Evolutionary conservation across 1,140 invertebrate species (phyloP).

Genomic region (Hydropsyche tenuis): DNA sequence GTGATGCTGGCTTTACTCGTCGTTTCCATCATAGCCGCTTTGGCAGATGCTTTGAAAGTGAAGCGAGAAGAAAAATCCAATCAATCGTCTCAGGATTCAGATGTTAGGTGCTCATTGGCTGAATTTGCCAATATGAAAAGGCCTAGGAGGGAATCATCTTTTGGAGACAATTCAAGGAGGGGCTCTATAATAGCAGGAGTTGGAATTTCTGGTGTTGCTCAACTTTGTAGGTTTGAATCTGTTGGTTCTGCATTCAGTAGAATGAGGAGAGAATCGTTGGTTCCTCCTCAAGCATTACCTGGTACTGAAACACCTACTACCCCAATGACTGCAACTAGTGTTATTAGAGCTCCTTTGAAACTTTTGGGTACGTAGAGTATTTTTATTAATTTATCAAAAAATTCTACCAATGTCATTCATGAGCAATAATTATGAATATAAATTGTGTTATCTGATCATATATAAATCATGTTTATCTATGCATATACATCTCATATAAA

Average conservation of each 20-base stretch:
- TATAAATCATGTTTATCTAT: too few species aligned
- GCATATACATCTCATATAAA: not conserved
- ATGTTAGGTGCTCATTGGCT: constrained; percentile 36
- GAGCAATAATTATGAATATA: too few species aligned
- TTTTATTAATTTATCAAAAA: too few species aligned
- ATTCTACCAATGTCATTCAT: too few species aligned
- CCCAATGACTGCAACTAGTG: constrained; percentile 1
- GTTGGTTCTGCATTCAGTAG: constrained; percentile 40
- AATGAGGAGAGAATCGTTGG: constrained; percentile 42
- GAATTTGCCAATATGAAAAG: constrained; percentile 46
- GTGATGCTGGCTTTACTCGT: constrained; percentile 32
- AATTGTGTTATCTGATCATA: too few species aligned
- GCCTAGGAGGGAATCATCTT: constrained; percentile 41
- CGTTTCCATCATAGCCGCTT: constrained; percentile 24
- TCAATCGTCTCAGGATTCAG: constrained; percentile 5
- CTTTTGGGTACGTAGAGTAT: constrained; percentile 33
- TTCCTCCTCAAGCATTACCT: not conserved
- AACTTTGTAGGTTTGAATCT: constrained; percentile 38
- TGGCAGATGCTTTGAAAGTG: constrained; percentile 36
- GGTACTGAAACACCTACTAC: constrained; percentile 42
- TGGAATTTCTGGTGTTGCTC: not conserved
- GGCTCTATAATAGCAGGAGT: not conserved
- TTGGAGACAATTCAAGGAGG: not conserved
- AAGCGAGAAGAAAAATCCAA: constrained; percentile 27
- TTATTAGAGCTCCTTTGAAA: constrained; percentile 40